A percentile compares a stretch with the other conserved stretches of the same genome.
Evolutionary conservation across 2,888 invertebrate species (phyloP).

Genomic region (Aphidius colemani): DNA sequence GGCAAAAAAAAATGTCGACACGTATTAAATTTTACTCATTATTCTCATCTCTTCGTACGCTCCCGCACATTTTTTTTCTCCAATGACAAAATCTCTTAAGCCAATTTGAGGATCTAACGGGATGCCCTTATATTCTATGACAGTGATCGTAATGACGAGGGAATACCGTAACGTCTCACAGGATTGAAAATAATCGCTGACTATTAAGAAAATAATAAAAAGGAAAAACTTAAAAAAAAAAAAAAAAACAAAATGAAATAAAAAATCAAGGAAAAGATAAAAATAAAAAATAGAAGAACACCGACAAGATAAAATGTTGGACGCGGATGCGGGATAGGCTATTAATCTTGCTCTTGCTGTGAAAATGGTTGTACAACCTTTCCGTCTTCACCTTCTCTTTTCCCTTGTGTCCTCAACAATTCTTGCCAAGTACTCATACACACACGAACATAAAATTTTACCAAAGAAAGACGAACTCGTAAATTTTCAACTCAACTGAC

Average conservation of each 20-base stretch:
- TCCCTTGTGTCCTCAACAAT: conserved; percentile 17
- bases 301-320: conserved; percentile 32
- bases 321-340: conserved; percentile 35
- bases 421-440: neutral
- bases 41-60: conserved; percentile 2
- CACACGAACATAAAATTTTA: conserved; percentile 11
- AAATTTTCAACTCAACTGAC: conserved; percentile 13
- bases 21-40: conserved; percentile 20
- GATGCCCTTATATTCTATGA: conserved; percentile 32
- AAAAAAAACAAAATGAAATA: too few relatives aligned
- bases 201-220: conserved; percentile 34
- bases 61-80: conserved; percentile 12
- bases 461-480: conserved; percentile 11
- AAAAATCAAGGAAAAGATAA: too few relatives aligned
- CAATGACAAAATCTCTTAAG: conserved; percentile 54
- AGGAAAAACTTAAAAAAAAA: too few relatives aligned
- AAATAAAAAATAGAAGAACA: too few relatives aligned
- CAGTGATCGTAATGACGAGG: conserved; percentile 31
- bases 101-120: conserved; percentile 56
- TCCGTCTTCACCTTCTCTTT: conserved; percentile 7
- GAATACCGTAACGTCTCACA: conserved; percentile 18
- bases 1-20: conserved; percentile 8
- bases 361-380: conserved; percentile 8
- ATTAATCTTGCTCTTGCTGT: conserved; percentile 33
- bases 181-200: conserved; percentile 35